Evolutionary conservation across 2,113 vertebrate species (phyloP).

Genomic region (Esox niger): DNA sequence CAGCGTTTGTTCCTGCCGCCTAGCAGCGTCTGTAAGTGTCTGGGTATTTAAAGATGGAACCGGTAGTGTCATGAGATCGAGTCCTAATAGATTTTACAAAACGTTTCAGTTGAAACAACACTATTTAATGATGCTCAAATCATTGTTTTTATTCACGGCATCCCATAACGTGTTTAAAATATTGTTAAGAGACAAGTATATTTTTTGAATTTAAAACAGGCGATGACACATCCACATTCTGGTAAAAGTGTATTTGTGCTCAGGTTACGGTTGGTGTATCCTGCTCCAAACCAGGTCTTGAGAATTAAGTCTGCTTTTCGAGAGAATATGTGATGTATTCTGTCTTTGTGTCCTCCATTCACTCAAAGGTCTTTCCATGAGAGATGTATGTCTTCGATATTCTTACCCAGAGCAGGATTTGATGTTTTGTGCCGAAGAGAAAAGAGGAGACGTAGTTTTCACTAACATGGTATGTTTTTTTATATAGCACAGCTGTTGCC

Average conservation of each 20-base stretch:
- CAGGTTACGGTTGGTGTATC: constrained; percentile 28
- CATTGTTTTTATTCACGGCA: too few relatives aligned
- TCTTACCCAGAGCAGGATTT: not conserved
- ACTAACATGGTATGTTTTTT: not conserved
- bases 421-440: not conserved
- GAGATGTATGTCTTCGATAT: not conserved
- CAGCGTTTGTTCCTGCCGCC: too few relatives aligned
- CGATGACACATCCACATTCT: constrained; percentile 38
- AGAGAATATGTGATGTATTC: constrained; percentile 35
- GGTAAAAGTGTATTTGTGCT: constrained; percentile 25
- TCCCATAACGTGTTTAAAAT: constrained; percentile 9
- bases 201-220: constrained; percentile 43
- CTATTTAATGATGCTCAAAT: too few relatives aligned
- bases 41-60: too few relatives aligned
- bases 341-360: not conserved
- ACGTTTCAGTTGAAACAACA: too few relatives aligned
- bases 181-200: constrained; percentile 41
- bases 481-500: constrained; percentile 1
- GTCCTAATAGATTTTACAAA: too few relatives aligned
- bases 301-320: constrained; percentile 28
- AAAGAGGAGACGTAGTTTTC: not conserved
- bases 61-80: too few relatives aligned
- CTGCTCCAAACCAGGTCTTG: constrained; percentile 11
- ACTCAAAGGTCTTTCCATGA: too few relatives aligned
- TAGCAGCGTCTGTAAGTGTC: too few relatives aligned